Conservation (phyloP, 2,797 vertebrate genomes). For the Melanotaenia maccullochi region DNA sequence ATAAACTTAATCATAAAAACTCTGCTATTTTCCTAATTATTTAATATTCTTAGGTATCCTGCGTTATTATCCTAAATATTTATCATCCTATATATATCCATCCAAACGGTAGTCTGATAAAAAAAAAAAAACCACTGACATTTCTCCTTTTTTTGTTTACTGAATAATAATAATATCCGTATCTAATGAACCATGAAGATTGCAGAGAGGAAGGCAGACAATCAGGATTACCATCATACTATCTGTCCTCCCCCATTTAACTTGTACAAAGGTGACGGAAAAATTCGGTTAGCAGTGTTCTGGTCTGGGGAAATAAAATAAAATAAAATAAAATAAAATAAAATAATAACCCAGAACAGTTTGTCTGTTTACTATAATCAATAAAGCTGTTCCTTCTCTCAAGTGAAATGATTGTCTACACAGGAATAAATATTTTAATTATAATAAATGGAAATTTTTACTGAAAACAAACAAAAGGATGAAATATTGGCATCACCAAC, state of each 20-base stretch:
- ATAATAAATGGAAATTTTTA: too few relatives aligned
- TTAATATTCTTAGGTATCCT: too few relatives aligned
- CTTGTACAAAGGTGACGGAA: neutral
- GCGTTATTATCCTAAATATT: too few relatives aligned
- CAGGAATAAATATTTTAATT: too few relatives aligned
- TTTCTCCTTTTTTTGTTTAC: neutral
- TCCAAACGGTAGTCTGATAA: neutral
- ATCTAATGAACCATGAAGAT: constrained; percentile 18
- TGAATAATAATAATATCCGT: neutral
- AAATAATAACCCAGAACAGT: too few relatives aligned
- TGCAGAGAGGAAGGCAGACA: constrained; percentile 12
- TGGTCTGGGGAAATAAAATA: neutral
- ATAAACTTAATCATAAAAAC: too few relatives aligned
- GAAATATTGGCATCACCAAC: too few relatives aligned
- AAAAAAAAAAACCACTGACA: neutral
- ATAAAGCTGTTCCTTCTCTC: too few relatives aligned
- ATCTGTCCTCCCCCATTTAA: constrained; percentile 9
- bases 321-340: neutral
- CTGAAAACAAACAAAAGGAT: too few relatives aligned
- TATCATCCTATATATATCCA: neutral
- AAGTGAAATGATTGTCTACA: neutral
- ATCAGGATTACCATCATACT: constrained; percentile 16
- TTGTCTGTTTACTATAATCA: neutral
- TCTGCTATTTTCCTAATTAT: too few relatives aligned
- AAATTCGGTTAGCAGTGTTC: neutral